A percentile compares a stretch with the other conserved stretches of the same genome.
phyloP scores from a whole-genome alignment of 2,888 invertebrate species.

The Thera britannica region DNA sequence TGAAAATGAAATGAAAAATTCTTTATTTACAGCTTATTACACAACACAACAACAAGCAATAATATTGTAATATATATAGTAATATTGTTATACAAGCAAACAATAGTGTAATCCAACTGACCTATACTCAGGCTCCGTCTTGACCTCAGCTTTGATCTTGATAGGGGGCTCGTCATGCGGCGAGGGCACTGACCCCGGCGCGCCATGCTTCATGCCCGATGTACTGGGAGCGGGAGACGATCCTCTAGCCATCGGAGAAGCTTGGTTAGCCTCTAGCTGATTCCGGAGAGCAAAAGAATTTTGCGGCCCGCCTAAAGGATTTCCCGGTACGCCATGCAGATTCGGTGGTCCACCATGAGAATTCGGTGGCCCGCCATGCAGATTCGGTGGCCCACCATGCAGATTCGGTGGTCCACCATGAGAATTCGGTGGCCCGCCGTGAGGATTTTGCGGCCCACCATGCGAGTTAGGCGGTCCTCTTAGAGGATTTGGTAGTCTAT shows the following conservation, averaged over 20 bases:
- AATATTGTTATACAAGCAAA: background rate
- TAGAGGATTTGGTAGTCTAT: constrained; percentile 7
- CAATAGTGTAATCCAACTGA: constrained; percentile 8
- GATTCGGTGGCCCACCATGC: constrained; percentile 1
- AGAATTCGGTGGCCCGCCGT: constrained; percentile 5
- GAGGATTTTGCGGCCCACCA: constrained; percentile 1
- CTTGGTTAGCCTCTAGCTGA: constrained; percentile 5
- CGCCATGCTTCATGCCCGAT: constrained; percentile 24
- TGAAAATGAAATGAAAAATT: too few relatives aligned
- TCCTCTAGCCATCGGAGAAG: constrained; percentile 4
- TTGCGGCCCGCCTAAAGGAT: background rate
- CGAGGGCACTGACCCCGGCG: constrained; percentile 33
- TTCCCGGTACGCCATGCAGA: background rate
- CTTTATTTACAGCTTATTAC: too few relatives aligned
- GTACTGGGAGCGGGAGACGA: constrained; percentile 36
- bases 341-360: background rate
- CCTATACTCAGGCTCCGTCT: constrained; percentile 76
- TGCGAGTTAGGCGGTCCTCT: constrained; percentile 9
- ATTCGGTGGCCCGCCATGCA: constrained; percentile 1
- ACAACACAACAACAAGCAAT: too few relatives aligned
- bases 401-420: constrained; percentile 9
- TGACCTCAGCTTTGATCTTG: constrained; percentile 77
- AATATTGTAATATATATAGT: too few relatives aligned
- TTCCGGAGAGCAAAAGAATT: background rate
- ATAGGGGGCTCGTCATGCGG: constrained; percentile 53